Evolutionary conservation across 2,888 invertebrate genomes (phyloP).

Genomic region (Peribatodes rhomboidaria): DNA sequence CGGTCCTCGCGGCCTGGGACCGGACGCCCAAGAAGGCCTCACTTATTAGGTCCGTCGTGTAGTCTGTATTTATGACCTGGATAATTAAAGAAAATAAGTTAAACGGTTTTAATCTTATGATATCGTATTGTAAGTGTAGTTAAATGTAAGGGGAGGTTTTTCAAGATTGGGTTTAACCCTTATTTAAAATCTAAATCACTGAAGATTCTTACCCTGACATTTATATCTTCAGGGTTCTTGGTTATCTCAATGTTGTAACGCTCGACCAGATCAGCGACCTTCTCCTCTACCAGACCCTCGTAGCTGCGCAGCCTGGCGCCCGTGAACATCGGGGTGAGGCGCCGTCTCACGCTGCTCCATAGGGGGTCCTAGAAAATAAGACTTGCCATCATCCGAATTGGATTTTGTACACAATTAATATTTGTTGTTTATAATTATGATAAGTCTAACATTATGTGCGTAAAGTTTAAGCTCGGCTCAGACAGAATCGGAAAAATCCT

Average conservation of each 20-base stretch:
- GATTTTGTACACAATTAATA: too few relatives aligned
- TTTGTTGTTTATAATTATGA: too few relatives aligned
- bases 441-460: too few relatives aligned
- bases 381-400: too few relatives aligned
- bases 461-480: too few relatives aligned
- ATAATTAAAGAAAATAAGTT: too few relatives aligned
- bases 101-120: too few relatives aligned
- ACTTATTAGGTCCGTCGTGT: slow-evolving; percentile 59
- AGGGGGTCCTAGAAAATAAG: slow-evolving; percentile 60
- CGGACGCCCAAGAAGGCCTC: slow-evolving; percentile 59
- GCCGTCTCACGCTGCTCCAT: slow-evolving; percentile 59
- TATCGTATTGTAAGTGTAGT: too few relatives aligned
- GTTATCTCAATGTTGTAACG: slow-evolving; percentile 51
- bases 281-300: slow-evolving; percentile 49
- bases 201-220: slow-evolving; percentile 52
- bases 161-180: too few relatives aligned
- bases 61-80: slow-evolving; percentile 42
- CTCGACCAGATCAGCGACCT: slow-evolving; percentile 53
- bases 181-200: too few relatives aligned
- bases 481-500: too few relatives aligned
- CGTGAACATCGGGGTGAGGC: slow-evolving; percentile 59
- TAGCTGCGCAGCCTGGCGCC: slow-evolving; percentile 58
- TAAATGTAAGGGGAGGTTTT: too few relatives aligned
- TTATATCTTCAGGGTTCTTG: slow-evolving; percentile 36
- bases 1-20: slow-evolving; percentile 55